A percentile compares a stretch with the other conserved stretches of the same genome.
phyloP scores from a whole-genome alignment of 2,113 vertebrate genomes.

The Oryzias curvinotus region DNA sequence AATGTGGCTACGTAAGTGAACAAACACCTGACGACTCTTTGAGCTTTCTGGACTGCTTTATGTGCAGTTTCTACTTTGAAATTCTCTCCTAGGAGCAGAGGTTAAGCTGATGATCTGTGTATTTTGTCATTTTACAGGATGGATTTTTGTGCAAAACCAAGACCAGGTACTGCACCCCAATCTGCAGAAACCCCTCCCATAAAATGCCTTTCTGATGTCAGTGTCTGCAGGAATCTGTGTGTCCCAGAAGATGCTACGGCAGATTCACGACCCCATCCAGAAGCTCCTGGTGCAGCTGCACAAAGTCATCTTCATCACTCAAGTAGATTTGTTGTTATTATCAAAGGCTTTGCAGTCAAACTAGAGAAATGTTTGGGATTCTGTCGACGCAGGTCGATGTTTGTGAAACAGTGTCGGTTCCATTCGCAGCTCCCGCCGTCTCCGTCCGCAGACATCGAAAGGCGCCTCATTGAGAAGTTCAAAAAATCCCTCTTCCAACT shows the following conservation, averaged over 20 bases:
- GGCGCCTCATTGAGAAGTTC: constrained; percentile 82
- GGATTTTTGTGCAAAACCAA: constrained; percentile 66
- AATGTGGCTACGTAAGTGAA: too few species aligned
- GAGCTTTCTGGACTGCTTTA: too few species aligned
- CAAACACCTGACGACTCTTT: too few species aligned
- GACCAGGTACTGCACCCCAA: constrained; percentile 74
- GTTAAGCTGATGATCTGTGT: too few species aligned
- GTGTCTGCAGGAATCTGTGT: constrained; percentile 83
- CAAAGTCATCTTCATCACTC: constrained; percentile 89
- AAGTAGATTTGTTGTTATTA: constrained; percentile 63
- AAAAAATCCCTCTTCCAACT: constrained; percentile 89
- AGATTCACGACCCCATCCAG: constrained; percentile 90
- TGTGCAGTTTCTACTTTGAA: too few species aligned
- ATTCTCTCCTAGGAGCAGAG: too few species aligned
- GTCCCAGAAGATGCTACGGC: constrained; percentile 86
- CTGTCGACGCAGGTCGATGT: neutral
- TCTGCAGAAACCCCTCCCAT: neutral
- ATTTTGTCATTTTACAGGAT: constrained; percentile 39
- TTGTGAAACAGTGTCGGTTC: neutral
- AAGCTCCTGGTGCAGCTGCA: constrained; percentile 88
- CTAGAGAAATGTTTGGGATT: neutral
- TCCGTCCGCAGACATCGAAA: constrained; percentile 78
- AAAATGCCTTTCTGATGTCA: constrained; percentile 20
- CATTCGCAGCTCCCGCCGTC: constrained; percentile 83
- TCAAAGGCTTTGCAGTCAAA: neutral